These are phyloP conservation scores for Creontiades dilutus DNA, from an alignment of 2,888 invertebrate species.

Conservation along the genomic window DNA sequence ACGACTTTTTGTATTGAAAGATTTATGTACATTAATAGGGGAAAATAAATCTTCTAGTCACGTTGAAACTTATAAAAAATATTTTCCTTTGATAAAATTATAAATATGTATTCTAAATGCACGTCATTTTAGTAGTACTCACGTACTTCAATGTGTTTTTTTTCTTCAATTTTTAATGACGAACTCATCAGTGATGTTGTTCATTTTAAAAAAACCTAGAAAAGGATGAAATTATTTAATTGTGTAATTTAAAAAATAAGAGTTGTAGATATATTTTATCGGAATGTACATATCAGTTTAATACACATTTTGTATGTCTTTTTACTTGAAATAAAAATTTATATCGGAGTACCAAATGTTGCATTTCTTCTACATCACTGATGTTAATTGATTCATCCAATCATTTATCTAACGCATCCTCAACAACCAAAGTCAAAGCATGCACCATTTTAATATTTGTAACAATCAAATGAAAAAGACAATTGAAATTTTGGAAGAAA, in stretches of 20 bases:
- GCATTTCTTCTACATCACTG: too few species aligned
- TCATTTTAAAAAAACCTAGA: not conserved
- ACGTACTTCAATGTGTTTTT: not conserved
- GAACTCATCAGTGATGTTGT: not conserved
- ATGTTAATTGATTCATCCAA: too few species aligned
- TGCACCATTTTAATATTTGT: too few species aligned
- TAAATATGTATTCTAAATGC: not conserved
- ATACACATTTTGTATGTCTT: slow-evolving; percentile 55
- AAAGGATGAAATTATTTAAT: slow-evolving; percentile 1
- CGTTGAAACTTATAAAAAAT: not conserved
- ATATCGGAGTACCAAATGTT: not conserved
- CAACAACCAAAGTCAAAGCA: too few species aligned
- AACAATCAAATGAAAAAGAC: too few species aligned
- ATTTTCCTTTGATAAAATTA: not conserved
- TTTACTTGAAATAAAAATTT: slow-evolving; percentile 60
- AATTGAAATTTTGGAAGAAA: too few species aligned
- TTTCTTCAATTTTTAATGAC: too few species aligned
- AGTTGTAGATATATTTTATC: slow-evolving; percentile 66
- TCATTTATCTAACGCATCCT: too few species aligned
- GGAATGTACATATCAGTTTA: slow-evolving; percentile 65
- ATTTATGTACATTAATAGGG: slow-evolving; percentile 40
- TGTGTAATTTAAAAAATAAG: slow-evolving; percentile 15
- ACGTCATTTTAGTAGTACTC: not conserved
- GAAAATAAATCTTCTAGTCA: slow-evolving; percentile 62
- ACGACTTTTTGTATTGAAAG: slow-evolving; percentile 32